Percentiles rank a stretch among this genome's conserved stretches.
Conservation (phyloP, 2,113 vertebrate genomes). For the Nycticorax nycticorax region DNA sequence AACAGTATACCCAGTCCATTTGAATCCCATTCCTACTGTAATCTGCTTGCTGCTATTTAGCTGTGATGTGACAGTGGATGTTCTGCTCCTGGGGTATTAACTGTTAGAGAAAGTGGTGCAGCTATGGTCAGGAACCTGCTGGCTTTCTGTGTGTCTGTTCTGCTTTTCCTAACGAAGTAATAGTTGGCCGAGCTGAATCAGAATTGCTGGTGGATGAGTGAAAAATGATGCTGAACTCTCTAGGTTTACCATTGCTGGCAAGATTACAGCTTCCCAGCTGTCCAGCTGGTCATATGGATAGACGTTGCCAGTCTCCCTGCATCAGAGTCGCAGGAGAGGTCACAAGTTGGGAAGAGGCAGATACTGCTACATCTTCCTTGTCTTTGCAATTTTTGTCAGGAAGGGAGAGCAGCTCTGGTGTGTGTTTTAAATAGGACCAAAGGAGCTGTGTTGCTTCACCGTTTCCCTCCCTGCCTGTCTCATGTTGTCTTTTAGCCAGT, state of each 20-base stretch:
- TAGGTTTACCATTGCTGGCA: neutral
- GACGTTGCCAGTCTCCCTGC: neutral
- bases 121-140: neutral
- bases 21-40: neutral
- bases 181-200: neutral
- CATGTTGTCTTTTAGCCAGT: neutral
- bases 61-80: neutral
- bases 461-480: neutral
- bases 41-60: neutral
- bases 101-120: neutral
- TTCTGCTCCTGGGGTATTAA: neutral
- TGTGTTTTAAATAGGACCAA: neutral
- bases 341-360: neutral
- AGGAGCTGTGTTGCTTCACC: neutral
- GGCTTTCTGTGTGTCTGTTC: neutral
- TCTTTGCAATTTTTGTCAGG: neutral
- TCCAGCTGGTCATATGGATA: neutral
- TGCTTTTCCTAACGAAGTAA: neutral
- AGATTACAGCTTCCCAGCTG: neutral
- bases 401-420: neutral
- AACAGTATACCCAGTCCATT: neutral
- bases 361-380: neutral
- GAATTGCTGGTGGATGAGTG: neutral
- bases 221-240: neutral
- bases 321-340: neutral